Conservation (phyloP, 2,888 invertebrate species). For the Dicycla oo region DNA sequence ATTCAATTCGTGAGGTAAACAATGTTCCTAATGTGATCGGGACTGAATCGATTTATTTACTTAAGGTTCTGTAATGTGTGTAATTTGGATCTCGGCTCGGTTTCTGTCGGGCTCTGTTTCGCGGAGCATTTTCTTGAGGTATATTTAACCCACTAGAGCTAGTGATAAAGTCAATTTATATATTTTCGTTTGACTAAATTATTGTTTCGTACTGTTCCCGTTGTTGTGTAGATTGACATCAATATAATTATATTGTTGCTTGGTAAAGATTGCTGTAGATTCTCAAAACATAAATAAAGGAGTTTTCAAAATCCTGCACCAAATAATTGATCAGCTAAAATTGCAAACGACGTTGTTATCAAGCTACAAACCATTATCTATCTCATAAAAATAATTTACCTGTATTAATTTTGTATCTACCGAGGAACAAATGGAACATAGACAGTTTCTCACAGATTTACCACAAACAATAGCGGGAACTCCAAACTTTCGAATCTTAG, state of each 20-base stretch:
- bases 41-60: slow-evolving; percentile 50
- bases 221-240: not conserved
- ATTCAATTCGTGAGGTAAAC: slow-evolving; percentile 57
- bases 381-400: not conserved
- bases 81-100: slow-evolving; percentile 28
- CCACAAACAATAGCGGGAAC: slow-evolving; percentile 3
- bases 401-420: not conserved
- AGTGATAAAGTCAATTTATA: slow-evolving; percentile 13
- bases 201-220: not conserved
- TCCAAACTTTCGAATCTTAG: slow-evolving; percentile 10
- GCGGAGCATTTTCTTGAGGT: slow-evolving; percentile 16
- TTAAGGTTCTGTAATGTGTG: slow-evolving; percentile 47
- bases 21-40: slow-evolving; percentile 49
- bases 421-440: not conserved
- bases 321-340: too few species aligned
- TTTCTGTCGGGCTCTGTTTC: slow-evolving; percentile 7
- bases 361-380: not conserved
- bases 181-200: not conserved
- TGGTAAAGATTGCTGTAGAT: too few species aligned
- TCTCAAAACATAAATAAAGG: too few species aligned
- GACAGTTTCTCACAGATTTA: not conserved
- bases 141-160: slow-evolving; percentile 9
- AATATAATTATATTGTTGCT: not conserved
- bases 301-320: too few species aligned
- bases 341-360: not conserved